A percentile compares a stretch with the other conserved stretches of the same genome.
These are phyloP conservation scores for Indri indri DNA, from an alignment of 2,113 vertebrate genomes.

Conservation along the genomic window DNA sequence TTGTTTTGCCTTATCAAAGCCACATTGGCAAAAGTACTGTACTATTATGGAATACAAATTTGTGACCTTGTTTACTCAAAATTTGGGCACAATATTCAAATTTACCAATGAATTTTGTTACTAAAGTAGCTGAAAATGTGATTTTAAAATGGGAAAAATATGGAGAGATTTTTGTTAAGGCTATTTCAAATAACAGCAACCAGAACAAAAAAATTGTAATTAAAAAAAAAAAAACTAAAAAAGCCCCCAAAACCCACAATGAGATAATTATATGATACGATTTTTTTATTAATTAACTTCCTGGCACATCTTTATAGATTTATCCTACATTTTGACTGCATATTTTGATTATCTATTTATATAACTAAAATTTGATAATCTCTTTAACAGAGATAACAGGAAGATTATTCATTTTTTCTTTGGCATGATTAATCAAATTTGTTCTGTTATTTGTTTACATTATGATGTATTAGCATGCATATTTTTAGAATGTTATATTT, in stretches of 20 bases:
- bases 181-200: not conserved
- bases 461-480: not conserved
- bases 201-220: not conserved
- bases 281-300: not conserved
- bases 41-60: slow-evolving; percentile 37
- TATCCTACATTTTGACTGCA: not conserved
- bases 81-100: slow-evolving; percentile 91
- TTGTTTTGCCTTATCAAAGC: slow-evolving; percentile 51
- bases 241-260: not conserved
- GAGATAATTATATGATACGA: not conserved
- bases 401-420: not conserved
- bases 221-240: not conserved
- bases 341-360: not conserved
- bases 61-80: slow-evolving; percentile 81
- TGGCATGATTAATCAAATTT: not conserved
- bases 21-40: slow-evolving; percentile 44
- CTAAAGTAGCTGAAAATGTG: slow-evolving; percentile 93
- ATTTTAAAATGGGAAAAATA: slow-evolving; percentile 60
- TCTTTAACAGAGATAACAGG: not conserved
- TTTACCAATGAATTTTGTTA: slow-evolving; percentile 89
- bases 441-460: not conserved
- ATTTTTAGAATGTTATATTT: not conserved
- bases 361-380: not conserved
- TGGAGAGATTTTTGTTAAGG: slow-evolving; percentile 56
- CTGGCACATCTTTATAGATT: not conserved